Evolutionary conservation across 1,140 invertebrate species (phyloP), one percentile per base, ranked within the genome.

Genomic region (Diplogasteroides magnus): DNA sequence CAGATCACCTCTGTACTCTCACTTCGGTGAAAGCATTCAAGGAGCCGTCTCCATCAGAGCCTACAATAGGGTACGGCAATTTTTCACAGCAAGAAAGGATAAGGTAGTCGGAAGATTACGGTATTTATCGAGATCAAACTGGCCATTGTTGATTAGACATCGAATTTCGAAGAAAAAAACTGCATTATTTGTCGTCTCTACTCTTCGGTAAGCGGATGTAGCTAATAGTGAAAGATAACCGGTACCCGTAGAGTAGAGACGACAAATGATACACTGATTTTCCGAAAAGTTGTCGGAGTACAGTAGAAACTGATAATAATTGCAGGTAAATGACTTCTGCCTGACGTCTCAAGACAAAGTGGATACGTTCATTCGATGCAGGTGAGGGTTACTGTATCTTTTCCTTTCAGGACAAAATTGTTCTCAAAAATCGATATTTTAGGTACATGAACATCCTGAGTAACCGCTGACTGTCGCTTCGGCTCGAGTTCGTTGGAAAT

Each of bases 1-100:
- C 0, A 73, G 85, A 0, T 87, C 86, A 23, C 87, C 85, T 0
- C n/a, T n/a, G n/a, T n/a, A n/a, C n/a, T n/a, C n/a, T n/a, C n/a
- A n/a, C n/a, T n/a, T n/a, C n/a, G n/a, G 85, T 88, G 26, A 87
- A 86, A 65, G 84, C 83, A 29, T 85, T 87, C 76, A 86, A 69
- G 85, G 29, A n/a, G n/a, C n/a, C n/a, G n/a, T n/a, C n/a, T n/a
- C n/a, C n/a, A n/a, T n/a, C n/a, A n/a, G n/a, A n/a, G 86, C 86
- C 1, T 86, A 81, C 64, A 73, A 76, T 23, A 58, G 62, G 19
- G 71, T 72, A 2, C n/a, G n/a, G n/a, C n/a, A n/a, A n/a, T n/a
- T n/a, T n/a, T n/a, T n/a, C n/a, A n/a, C n/a, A n/a, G n/a, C n/a
- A n/a, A 72, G 15, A 19, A 19, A 23, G 23, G 23, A 56, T 56